Base-by-base conservation (phyloP, 2,113 vertebrate species). In the Pseudonaja textilis region DNA sequence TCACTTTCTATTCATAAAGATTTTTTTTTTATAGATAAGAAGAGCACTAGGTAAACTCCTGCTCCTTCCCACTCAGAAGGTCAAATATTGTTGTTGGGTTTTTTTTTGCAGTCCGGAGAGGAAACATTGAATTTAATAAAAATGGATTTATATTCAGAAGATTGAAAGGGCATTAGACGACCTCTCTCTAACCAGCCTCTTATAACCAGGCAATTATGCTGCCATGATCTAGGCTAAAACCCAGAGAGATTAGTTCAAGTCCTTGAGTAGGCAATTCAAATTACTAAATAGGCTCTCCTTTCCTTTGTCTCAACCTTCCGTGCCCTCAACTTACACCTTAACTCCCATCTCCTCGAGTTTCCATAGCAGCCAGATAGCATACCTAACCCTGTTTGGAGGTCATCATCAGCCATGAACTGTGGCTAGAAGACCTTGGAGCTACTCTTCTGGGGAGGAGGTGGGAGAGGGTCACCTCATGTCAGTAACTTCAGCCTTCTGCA, bases 1-100 rank as follows among this genome's bases (percentile, higher is more conserved):
- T 89, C 59, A 94, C 34, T 91, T 94, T 93, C 90, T 92, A 95
- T 95, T 93, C 92, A 94, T 89, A 94, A 96, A 95, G 95, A 96
- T 9, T 94, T 95, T 14, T 95, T 14, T 96, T 93, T 93, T 61
- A 95, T 81, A 89, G 92, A 95, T 93, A 94, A 88, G 54, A 90
- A 56, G 42, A 95, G 81, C 91, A 61, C 93, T 52, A 92, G 89
- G 90, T 94, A 95, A 93, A 55, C 50, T 94, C 95, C 93, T 16
- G 87, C 90, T 95, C 90, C 90, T 93, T 90, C 85, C 93, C 88
- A 93, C 69, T 95, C 91, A 93, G 90, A 97, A 96, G 95, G 91
- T 88, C 93, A 95, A 64, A 50, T 50, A 90, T 61, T 56, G 4
- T 56, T 18, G 55, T 56, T 61, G 47, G 47, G 23, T 5, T 26